Evolutionary conservation across 2,113 vertebrate species (phyloP).

Genomic region (Pan troglodytes): NHGRI_mPanTro3-v2.1_pri NC_072409.2:99630501-99631000

Average conservation of each 20-base stretch:
- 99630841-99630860: not conserved
- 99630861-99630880: not conserved
- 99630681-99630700: not conserved
- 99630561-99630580: not conserved
- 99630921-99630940: not conserved
- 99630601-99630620: not conserved
- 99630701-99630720: not conserved
- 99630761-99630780: not conserved
- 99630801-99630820: not conserved
- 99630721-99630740: not conserved
- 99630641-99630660: not conserved
- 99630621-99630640: not conserved
- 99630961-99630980: not conserved
- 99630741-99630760: not conserved
- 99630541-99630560: not conserved
- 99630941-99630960: not conserved
- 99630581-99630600: not conserved
- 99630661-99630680: not conserved
- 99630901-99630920: not conserved
- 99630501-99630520: not conserved
- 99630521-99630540: not conserved
- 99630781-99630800: not conserved
- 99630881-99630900: not conserved
- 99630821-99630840: not conserved
- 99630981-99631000: not conserved